Base-by-base conservation (phyloP, 1,140 invertebrate species). In the Cherax destructor region DNA sequence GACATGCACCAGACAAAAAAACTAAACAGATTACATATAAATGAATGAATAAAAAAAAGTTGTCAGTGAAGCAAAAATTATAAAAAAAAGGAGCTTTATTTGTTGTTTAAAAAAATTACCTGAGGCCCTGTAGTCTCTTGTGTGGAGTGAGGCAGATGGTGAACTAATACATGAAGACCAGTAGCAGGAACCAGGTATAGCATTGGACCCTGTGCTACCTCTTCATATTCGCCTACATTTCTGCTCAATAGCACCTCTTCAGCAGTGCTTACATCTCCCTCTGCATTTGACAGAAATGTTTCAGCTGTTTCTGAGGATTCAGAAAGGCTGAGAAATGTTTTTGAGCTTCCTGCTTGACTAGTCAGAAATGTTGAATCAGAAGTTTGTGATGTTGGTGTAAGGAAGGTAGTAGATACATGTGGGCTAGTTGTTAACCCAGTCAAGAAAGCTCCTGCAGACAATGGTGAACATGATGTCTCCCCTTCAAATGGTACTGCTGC, bases 91-190 rank as follows among this genome's bases (percentile, higher is more conserved):
- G 56, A 59, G 11, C 56, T 59, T 59, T 59, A 7, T 59, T n/a
- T n/a, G n/a, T n/a, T n/a, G n/a, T n/a, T n/a, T n/a, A n/a, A 41
- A 41, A 16, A 11, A 41, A 49, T 47, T 81, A 81, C 79, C 79
- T 59, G 50, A 13, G 79, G n/a, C 24, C 79, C 79, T 56, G 21
- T n/a, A n/a, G 79, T 5, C 49, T 81, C 79, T 59, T 81, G 79
- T n/a, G 79, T 21, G 21, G 79, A 81, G 56, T 81, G 79, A 56
- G 79, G 79, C 2, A 81, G 50, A 30, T 81, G 79, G 56, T 81
- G 79, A 11, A 81, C 79, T 9, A 81, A 41, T n/a, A 81, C 79
- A 81, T 81, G 79, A 52, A 81, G 50, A 56, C 79, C 79, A 56
- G 79, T 81, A 16, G 79, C 79, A 81, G 79, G 79, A 30, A 52